Base-by-base conservation (phyloP, 2,797 vertebrate genomes). In the Sebastolobus altivelis region DNA sequence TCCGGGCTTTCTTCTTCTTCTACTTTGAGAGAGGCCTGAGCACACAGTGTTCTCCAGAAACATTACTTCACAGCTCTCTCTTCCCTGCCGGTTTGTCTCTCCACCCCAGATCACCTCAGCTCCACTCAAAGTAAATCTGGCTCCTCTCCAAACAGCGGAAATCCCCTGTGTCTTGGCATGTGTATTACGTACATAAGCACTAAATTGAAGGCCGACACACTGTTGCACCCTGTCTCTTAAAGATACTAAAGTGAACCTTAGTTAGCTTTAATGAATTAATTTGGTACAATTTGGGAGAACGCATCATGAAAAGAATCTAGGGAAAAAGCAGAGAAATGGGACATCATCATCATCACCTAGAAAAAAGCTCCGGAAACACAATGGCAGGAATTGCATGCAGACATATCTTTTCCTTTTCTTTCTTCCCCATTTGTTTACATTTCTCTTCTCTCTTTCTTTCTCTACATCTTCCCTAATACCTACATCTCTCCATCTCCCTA, bases 1-100 rank as follows among this genome's bases (percentile, higher is more conserved):
- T 89, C 49, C 46, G 40, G 69, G 68, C 49, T 83, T 83, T 69
- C 9, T 43, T 29, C 37, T 78, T 61, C 43, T 58, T 65, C 25
- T n/a, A 58, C 33, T 62, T 69, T 18, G 27, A 46, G 62, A 67
- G 66, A 70, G 78, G 58, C 70, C 80, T 66, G 76, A 94, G 94
- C 89, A 95, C 89, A 89, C 75, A 82, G 88, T 94, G 93, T 95
- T 94, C 93, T 92, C 67, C 75, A 86, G 90, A 92, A 94, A 91
- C 90, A 93, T 91, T 55, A 94, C 91, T 88, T 91, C 87, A 93
- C 82, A 77, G 84, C 79, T 89, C 83, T 72, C 46, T 20, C 71
- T 52, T 70, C 65, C 22, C 72, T 52, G 49, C 78, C 68, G 37
- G 71, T 52, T 71, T 76, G 82, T 65, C 58, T 29, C 78, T 75